Conservation (phyloP, 2,797 vertebrate species). For the Telmatherina bonti region DNA sequence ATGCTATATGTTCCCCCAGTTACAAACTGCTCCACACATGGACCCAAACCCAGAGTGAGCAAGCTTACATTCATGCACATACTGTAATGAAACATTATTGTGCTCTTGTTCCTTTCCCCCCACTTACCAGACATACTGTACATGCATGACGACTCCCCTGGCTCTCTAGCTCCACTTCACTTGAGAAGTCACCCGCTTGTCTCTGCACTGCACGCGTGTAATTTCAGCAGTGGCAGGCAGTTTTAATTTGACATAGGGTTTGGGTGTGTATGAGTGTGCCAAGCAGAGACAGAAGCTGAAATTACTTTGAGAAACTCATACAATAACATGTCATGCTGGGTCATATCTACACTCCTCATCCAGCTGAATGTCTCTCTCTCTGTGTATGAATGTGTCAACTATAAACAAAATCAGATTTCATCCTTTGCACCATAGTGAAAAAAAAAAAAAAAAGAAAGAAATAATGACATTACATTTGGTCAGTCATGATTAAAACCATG, state of each 20-base stretch:
- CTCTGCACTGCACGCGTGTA: slow-evolving; percentile 64
- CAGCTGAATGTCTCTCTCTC: not conserved
- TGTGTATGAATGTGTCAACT: not conserved
- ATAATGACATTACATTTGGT: not conserved
- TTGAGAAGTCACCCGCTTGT: slow-evolving; percentile 68
- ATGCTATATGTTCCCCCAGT: not conserved
- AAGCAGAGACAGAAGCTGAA: slow-evolving; percentile 1
- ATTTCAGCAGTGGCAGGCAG: slow-evolving; percentile 19
- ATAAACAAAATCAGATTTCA: not conserved
- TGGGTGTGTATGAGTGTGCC: not conserved
- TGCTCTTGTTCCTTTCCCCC: not conserved
- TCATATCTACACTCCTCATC: slow-evolving; percentile 11
- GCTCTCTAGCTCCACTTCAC: slow-evolving; percentile 39
- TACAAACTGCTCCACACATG: too few relatives aligned
- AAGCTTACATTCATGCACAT: not conserved
- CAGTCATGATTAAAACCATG: not conserved
- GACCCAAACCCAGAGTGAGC: too few relatives aligned
- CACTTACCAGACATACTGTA: slow-evolving; percentile 9
- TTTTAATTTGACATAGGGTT: not conserved
- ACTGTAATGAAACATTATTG: not conserved
- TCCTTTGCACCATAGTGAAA: not conserved
- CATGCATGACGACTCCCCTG: slow-evolving; percentile 26
- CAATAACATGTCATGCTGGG: slow-evolving; percentile 30
- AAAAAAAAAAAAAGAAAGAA: not conserved
- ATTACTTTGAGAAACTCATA: slow-evolving; percentile 27